A percentile compares a stretch with the other conserved stretches of the same genome.
phyloP scores from a whole-genome alignment of 2,888 invertebrate genomes.

The Drosophila mettleri region DNA sequence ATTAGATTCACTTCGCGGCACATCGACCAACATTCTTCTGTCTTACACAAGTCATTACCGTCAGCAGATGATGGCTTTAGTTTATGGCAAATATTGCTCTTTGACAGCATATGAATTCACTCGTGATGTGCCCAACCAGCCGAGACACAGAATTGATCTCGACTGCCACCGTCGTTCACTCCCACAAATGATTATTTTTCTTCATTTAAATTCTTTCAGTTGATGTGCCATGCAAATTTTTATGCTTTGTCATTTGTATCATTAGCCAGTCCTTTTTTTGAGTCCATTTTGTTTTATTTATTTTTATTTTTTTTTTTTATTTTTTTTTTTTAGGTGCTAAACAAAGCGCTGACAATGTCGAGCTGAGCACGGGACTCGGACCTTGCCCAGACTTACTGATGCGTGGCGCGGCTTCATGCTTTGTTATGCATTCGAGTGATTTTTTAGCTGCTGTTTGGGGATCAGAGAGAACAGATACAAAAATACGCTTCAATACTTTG shows the following conservation, averaged over 20 bases:
- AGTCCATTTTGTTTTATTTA: conserved; percentile 19
- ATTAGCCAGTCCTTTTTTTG: conserved; percentile 48
- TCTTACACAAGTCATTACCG: not conserved
- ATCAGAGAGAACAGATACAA: conserved; percentile 1
- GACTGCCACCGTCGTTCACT: conserved; percentile 4
- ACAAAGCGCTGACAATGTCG: conserved; percentile 29
- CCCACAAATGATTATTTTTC: no score
- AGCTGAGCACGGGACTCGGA: conserved; percentile 28
- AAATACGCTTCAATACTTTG: not conserved
- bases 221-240: conserved; percentile 45
- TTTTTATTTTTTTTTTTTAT: no score
- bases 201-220: conserved; percentile 14
- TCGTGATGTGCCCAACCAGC: conserved; percentile 25
- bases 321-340: conserved; percentile 1
- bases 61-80: not conserved
- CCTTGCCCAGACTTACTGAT: conserved; percentile 37
- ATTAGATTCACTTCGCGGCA: conserved; percentile 40
- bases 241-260: conserved; percentile 56
- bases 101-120: conserved; percentile 8
- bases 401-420: conserved; percentile 53
- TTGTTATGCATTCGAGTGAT: conserved; percentile 58
- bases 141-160: conserved; percentile 9
- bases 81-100: not conserved
- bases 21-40: conserved; percentile 7
- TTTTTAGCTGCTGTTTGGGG: conserved; percentile 34